Percentiles rank a stretch among this genome's conserved stretches.
These are phyloP conservation scores for Zenarchopterus dispar DNA, from an alignment of 2,797 vertebrate genomes.

Conservation along the genomic window DNA sequence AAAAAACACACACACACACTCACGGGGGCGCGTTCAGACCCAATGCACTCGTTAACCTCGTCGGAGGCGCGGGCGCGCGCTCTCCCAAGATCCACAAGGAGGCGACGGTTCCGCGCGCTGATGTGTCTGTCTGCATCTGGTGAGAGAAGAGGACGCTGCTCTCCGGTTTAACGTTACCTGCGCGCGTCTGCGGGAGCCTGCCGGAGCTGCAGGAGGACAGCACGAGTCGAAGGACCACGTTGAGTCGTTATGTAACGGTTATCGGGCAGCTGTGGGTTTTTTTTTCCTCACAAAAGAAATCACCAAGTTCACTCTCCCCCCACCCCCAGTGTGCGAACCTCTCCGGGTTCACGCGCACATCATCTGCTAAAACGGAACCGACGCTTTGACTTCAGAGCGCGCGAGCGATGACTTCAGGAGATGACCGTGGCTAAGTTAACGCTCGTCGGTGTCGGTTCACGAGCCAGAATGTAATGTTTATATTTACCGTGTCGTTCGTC, in stretches of 20 bases:
- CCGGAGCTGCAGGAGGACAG: neutral
- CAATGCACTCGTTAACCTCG: constrained; percentile 78
- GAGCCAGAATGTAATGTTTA: constrained; percentile 59
- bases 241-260: neutral
- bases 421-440: constrained; percentile 41
- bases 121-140: constrained; percentile 76
- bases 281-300: constrained; percentile 40
- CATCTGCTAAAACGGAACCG: constrained; percentile 58
- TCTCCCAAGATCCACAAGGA: constrained; percentile 21
- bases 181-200: neutral
- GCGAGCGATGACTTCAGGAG: constrained; percentile 53
- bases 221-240: constrained; percentile 15
- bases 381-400: constrained; percentile 44
- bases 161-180: constrained; percentile 58
- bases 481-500: constrained; percentile 80
- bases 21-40: constrained; percentile 65
- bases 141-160: constrained; percentile 53
- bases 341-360: constrained; percentile 68
- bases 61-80: constrained; percentile 52
- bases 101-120: constrained; percentile 65
- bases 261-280: constrained; percentile 26
- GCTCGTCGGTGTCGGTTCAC: constrained; percentile 31
- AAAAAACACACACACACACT: constrained; percentile 20
- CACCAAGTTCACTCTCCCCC: constrained; percentile 67
- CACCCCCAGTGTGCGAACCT: constrained; percentile 41